phyloP scores from a whole-genome alignment of 2,888 invertebrate genomes.

The Eurois occulta region DNA sequence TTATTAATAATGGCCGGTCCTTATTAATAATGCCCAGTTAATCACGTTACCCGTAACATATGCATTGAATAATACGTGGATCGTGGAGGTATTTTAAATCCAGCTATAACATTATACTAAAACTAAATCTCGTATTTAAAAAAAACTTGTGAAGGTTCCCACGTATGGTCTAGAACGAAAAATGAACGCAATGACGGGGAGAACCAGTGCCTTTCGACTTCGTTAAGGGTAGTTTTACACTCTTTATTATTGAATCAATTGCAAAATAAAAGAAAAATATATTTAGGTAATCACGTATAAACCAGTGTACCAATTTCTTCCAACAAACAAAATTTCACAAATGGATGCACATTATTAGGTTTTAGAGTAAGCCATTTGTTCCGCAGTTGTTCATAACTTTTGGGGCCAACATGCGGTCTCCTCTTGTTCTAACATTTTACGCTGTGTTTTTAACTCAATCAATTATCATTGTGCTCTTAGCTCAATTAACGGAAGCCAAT shows the following conservation, averaged over 20 bases:
- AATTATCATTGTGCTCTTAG: not conserved
- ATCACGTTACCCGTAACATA: too few species aligned
- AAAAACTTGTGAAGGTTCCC: too few species aligned
- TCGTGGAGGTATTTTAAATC: too few species aligned
- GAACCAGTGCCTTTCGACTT: too few species aligned
- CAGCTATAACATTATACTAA: too few species aligned
- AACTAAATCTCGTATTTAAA: too few species aligned
- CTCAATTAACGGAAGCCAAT: not conserved
- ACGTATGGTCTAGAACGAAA: too few species aligned
- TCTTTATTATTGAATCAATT: not conserved
- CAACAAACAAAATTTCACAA: slow-evolving; percentile 19
- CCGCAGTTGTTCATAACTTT: slow-evolving; percentile 2
- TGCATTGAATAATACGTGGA: too few species aligned
- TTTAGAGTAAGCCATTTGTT: slow-evolving; percentile 19
- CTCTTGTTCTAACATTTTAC: not conserved
- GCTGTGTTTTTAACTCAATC: slow-evolving; percentile 7
- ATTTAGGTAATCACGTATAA: not conserved
- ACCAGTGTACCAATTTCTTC: slow-evolving; percentile 26
- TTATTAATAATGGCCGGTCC: too few species aligned
- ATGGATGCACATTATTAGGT: slow-evolving; percentile 3
- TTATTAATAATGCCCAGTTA: too few species aligned
- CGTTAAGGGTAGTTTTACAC: too few species aligned
- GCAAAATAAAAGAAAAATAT: not conserved
- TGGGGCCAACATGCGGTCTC: slow-evolving; percentile 16
- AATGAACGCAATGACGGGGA: too few species aligned